These are phyloP conservation scores for Gallinago media DNA, from an alignment of 2,113 vertebrate genomes.

Conservation along the genomic window DNA sequence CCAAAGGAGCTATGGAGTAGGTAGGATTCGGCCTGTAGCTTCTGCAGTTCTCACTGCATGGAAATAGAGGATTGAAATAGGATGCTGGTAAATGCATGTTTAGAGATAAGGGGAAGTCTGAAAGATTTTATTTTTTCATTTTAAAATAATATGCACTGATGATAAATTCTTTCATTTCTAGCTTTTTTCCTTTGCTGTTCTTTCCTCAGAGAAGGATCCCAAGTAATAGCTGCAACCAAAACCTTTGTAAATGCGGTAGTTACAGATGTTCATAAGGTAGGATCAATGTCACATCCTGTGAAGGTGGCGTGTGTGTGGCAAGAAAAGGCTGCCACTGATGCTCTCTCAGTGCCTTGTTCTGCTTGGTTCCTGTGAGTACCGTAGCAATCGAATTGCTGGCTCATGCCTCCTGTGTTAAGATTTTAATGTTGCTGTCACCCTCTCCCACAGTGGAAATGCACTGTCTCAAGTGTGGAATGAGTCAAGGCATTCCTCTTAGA, in stretches of 20 bases:
- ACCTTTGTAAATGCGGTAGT: fast-evolving
- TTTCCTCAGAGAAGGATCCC: background rate
- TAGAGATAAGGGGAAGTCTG: too few relatives aligned
- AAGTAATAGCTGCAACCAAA: background rate
- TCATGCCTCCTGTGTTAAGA: background rate
- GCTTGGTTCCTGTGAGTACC: background rate
- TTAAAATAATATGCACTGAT: background rate
- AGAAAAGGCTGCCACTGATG: background rate
- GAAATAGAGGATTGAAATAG: background rate
- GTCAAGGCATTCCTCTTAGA: background rate
- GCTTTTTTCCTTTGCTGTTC: background rate
- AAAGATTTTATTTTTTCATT: background rate
- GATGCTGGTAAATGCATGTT: background rate
- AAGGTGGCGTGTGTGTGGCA: background rate
- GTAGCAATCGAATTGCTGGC: background rate
- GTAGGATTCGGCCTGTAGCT: background rate
- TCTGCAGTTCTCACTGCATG: background rate
- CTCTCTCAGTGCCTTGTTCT: background rate
- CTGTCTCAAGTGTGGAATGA: background rate
- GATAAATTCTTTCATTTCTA: background rate
- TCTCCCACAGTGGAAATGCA: background rate
- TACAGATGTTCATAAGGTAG: fast-evolving
- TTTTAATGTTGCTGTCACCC: background rate
- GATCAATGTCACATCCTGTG: background rate
- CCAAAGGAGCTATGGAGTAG: background rate